Evolutionary conservation across 2,888 invertebrate species (phyloP).

Genomic region (Cephus spinipes): DNA sequence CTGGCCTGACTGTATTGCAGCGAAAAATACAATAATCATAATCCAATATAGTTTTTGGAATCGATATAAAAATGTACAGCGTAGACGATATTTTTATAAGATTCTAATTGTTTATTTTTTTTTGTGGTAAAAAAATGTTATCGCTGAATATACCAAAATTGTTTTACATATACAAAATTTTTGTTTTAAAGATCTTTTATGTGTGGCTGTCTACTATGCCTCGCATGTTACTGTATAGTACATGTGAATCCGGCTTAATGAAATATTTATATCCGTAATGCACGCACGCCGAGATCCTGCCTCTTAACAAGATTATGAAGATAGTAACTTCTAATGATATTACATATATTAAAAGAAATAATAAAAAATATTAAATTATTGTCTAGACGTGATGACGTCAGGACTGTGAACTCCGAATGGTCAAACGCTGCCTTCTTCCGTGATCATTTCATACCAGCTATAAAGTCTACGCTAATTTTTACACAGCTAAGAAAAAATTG

Average conservation of each 20-base stretch:
- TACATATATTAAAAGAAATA: not conserved
- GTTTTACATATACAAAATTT: not conserved
- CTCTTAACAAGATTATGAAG: not conserved
- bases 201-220: not conserved
- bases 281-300: not conserved
- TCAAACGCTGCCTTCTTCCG: not conserved
- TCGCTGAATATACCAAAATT: not conserved
- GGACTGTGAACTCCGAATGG: not conserved
- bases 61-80: no score
- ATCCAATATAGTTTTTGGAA: no score
- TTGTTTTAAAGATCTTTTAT: not conserved
- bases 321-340: not conserved
- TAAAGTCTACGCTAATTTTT: not conserved
- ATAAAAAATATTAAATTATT: not conserved
- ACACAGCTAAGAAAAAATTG: not conserved
- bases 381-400: not conserved
- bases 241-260: not conserved
- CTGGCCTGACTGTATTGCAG: not conserved
- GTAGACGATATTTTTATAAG: no score
- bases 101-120: not conserved
- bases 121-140: rapidly evolving
- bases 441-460: not conserved
- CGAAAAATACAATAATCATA: no score
- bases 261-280: not conserved
- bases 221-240: not conserved